Evolutionary conservation across 2,888 invertebrate genomes (phyloP), one percentile per base, ranked within the genome.

Genomic region (Xanthorhoe spadicearia): DNA sequence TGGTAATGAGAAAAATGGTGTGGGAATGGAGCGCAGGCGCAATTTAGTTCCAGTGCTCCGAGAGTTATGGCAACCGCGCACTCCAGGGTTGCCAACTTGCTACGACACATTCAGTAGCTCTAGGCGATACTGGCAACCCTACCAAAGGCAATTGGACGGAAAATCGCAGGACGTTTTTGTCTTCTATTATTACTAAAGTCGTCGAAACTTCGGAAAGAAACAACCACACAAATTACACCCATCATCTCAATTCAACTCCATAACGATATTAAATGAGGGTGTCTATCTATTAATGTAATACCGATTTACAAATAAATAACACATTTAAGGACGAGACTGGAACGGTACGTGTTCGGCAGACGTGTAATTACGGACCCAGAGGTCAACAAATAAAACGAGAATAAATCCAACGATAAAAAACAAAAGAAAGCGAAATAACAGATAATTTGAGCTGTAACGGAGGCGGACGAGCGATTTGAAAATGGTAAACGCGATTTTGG

Each of bases 221-320:
- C 75, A 76, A 82, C 78, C 78, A 71, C 77, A 84, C 82, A 89
- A 89, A 90, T 90, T 87, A 88, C 87, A 86, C 78, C 78, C 84
- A 88, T 89, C 87, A 87, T 86, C 86, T 83, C 83, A 88, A 90
- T 88, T 87, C 85, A 81, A 82, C 82, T 78, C 82, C 81, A 85
- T 89, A 88, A 87, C 89, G 82, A 89, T 89, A 92, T 90, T 91
- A 92, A 92, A 92, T 91, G 92, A 90, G 87, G 91, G 92, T 88
- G 87, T 86, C 84, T 78, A 81, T 87, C 89, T 92, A 92, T 92
- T 92, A 92, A 92, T 91, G 84, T 90, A 87, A 87, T 87, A 84
- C 85, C 87, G 80, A 90, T 90, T 90, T 84, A 89, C 86, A 89
- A 90, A 92, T 92, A 92, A 92, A 92, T 90, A 92, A 91, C 85